Conservation (phyloP, 30 jellyfish, hydroid and myxozoan genomes). For the Phacellophora camtschatica region DNA sequence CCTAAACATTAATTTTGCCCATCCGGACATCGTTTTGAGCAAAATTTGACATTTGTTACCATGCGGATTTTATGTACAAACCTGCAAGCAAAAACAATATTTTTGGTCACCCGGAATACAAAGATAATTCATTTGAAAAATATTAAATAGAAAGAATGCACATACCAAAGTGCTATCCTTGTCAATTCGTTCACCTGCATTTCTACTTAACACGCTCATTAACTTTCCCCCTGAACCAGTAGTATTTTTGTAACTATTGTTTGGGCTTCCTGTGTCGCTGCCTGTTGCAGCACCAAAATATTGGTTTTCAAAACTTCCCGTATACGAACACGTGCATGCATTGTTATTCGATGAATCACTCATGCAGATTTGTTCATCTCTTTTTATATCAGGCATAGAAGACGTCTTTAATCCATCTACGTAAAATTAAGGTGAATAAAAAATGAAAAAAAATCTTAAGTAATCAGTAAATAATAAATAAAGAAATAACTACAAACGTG, state of each 20-base stretch:
- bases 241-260: conserved; percentile 37
- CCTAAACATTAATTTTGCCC: too few species aligned
- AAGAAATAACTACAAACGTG: too few species aligned
- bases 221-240: conserved; percentile 9
- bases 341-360: conserved; percentile 60
- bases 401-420: conserved; percentile 26
- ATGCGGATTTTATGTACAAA: too few species aligned
- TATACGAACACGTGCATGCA: conserved; percentile 68
- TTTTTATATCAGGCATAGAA: conserved; percentile 40
- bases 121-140: too few species aligned
- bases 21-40: too few species aligned
- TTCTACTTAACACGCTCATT: not conserved
- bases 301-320: conserved; percentile 36
- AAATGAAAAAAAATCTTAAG: too few species aligned
- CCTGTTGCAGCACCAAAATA: conserved; percentile 5
- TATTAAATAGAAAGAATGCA: not conserved
- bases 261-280: conserved; percentile 57
- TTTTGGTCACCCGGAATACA: too few species aligned
- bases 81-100: too few species aligned
- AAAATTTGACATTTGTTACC: too few species aligned
- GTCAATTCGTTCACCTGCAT: not conserved
- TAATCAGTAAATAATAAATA: too few species aligned
- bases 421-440: not conserved
- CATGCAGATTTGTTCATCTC: conserved; percentile 67
- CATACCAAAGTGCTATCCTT: not conserved